A percentile compares a stretch with the other conserved stretches of the same genome.
Conservation (phyloP, 2,113 vertebrate genomes). For the Leptobrachium ailaonicum region DNA sequence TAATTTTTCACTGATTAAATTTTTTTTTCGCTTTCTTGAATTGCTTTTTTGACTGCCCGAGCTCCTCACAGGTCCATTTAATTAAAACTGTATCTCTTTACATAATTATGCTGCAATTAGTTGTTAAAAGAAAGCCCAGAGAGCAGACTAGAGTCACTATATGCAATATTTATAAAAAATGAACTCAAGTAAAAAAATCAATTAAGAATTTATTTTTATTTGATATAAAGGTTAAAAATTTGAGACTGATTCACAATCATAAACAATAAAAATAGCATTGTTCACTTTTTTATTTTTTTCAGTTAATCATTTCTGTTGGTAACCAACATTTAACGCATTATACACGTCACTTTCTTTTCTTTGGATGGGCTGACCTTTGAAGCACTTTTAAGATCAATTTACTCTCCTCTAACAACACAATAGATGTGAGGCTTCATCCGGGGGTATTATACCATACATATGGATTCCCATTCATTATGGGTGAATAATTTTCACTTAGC, state of each 20-base stretch:
- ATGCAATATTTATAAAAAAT: no score
- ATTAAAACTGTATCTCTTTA: not conserved
- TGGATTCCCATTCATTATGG: not conserved
- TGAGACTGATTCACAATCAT: not conserved
- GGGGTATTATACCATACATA: not conserved
- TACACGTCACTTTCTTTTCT: not conserved
- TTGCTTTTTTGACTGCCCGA: not conserved
- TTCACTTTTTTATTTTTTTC: not conserved
- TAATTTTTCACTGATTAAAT: no score
- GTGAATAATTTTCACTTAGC: slow-evolving; percentile 3
- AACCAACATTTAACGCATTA: not conserved
- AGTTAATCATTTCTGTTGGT: not conserved
- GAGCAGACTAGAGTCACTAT: no score
- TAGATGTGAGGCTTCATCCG: not conserved
- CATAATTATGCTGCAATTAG: slow-evolving; percentile 1
- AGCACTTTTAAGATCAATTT: not conserved
- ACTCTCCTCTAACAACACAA: not conserved
- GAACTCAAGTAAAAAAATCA: no score
- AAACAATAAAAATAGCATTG: not conserved
- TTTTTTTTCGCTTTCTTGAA: not conserved
- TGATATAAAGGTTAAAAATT: not conserved
- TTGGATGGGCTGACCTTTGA: not conserved
- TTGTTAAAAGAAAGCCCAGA: not conserved
- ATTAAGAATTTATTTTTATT: no score
- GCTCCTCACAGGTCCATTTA: not conserved